Evolutionary conservation across 2,113 vertebrate species (phyloP).

Genomic region (Alectura lathami): DNA sequence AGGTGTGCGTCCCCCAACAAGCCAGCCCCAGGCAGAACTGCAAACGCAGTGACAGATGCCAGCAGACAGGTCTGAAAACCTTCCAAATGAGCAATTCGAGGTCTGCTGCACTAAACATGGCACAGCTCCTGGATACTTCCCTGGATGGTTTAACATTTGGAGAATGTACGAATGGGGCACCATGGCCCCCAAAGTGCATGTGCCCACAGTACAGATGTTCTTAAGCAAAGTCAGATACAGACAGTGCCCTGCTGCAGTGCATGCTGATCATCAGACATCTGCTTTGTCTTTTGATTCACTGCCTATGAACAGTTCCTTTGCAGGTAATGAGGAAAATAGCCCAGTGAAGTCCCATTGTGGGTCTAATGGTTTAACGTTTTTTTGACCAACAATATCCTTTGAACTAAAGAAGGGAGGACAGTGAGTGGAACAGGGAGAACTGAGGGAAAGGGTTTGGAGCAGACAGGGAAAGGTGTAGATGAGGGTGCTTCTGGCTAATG

Average conservation of each 20-base stretch:
- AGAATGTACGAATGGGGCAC: not conserved
- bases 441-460: not conserved
- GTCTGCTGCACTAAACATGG: not conserved
- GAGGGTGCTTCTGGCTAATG: not conserved
- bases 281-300: not conserved
- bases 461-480: not conserved
- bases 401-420: not conserved
- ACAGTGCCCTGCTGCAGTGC: not conserved
- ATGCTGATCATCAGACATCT: not conserved
- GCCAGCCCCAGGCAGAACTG: constrained; percentile 33
- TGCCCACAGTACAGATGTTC: not conserved
- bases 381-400: not conserved
- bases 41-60: constrained; percentile 45
- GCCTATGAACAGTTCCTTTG: not conserved
- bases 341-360: not conserved
- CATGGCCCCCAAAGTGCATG: not conserved
- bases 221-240: not conserved
- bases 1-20: not conserved
- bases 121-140: not conserved
- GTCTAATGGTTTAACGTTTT: not conserved
- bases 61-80: constrained; percentile 60
- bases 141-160: constrained; percentile 37
- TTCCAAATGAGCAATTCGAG: constrained; percentile 54
- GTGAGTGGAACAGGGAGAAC: not conserved
- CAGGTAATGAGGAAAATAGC: not conserved